phyloP scores from a whole-genome alignment of 2,797 vertebrate genomes.

The Cetoscarus ocellatus region DNA sequence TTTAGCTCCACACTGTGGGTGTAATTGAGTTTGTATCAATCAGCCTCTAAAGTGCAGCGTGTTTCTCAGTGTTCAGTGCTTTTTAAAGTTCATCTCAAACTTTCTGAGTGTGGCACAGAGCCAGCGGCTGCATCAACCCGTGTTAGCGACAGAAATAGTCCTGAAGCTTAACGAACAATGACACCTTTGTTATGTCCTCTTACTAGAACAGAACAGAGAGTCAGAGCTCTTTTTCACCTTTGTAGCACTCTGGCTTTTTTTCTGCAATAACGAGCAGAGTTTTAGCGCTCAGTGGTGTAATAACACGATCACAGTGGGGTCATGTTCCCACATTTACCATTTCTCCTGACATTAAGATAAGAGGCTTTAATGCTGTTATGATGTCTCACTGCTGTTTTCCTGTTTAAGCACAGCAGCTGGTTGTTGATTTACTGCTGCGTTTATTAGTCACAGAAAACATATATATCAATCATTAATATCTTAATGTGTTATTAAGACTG shows the following conservation, averaged over 20 bases:
- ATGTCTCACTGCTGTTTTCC: too few species aligned
- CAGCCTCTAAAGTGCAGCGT: background rate
- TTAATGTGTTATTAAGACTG: too few species aligned
- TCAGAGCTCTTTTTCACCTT: conserved; percentile 16
- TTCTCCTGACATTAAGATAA: too few species aligned
- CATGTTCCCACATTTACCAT: background rate
- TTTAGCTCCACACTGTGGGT: background rate
- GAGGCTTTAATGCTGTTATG: background rate
- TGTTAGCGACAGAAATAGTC: conserved; percentile 16
- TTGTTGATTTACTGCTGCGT: too few species aligned
- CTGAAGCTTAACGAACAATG: conserved; percentile 43
- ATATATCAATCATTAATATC: too few species aligned
- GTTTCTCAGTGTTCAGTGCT: background rate
- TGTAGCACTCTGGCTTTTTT: background rate
- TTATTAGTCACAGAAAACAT: too few species aligned
- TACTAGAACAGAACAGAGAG: conserved; percentile 24
- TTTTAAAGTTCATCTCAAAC: background rate
- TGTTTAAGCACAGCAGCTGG: too few species aligned
- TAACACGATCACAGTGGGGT: background rate
- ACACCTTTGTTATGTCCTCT: conserved; percentile 36
- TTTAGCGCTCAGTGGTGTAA: background rate
- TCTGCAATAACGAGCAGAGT: background rate
- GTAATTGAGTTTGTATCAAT: too few species aligned
- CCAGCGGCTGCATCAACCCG: conserved; percentile 10
- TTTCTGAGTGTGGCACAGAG: background rate